Evolutionary conservation across 2,888 invertebrate species (phyloP).

Genomic region (Ormia ochracea): DNA sequence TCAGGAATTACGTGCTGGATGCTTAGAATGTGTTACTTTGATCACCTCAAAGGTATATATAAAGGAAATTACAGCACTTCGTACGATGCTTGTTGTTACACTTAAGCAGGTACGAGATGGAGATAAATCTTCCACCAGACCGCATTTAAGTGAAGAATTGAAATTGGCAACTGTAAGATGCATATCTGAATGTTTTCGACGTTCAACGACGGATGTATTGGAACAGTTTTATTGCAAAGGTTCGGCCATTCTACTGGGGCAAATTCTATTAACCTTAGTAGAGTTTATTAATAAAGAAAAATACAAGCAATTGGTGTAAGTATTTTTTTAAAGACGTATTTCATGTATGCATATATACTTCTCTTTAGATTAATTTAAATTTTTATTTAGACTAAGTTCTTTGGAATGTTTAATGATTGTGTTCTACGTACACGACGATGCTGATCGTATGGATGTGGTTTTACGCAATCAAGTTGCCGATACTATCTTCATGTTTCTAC

Average conservation of each 20-base stretch:
- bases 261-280: conserved; percentile 82
- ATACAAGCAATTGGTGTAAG: conserved; percentile 81
- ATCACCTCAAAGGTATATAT: conserved; percentile 70
- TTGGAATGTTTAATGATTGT: conserved; percentile 81
- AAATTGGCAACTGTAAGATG: conserved; percentile 73
- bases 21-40: conserved; percentile 70
- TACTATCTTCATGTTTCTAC: conserved; percentile 80
- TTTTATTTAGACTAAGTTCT: conserved; percentile 49
- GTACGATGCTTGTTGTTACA: conserved; percentile 71
- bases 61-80: conserved; percentile 70
- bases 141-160: conserved; percentile 74
- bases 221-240: conserved; percentile 79
- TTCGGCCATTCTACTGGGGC: conserved; percentile 80
- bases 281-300: conserved; percentile 83
- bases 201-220: conserved; percentile 77
- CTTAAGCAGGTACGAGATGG: conserved; percentile 72
- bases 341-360: not conserved
- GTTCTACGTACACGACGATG: conserved; percentile 80
- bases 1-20: conserved; percentile 71
- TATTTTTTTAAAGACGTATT: conserved; percentile 20
- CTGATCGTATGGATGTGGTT: conserved; percentile 79
- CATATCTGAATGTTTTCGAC: conserved; percentile 69
- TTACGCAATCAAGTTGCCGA: conserved; percentile 79
- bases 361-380: not conserved
- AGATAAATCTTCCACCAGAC: conserved; percentile 64